A percentile compares a stretch with the other conserved stretches of the same genome.
Evolutionary conservation across 2,888 invertebrate genomes (phyloP).

Genomic region (Protophormia terraenovae): DNA sequence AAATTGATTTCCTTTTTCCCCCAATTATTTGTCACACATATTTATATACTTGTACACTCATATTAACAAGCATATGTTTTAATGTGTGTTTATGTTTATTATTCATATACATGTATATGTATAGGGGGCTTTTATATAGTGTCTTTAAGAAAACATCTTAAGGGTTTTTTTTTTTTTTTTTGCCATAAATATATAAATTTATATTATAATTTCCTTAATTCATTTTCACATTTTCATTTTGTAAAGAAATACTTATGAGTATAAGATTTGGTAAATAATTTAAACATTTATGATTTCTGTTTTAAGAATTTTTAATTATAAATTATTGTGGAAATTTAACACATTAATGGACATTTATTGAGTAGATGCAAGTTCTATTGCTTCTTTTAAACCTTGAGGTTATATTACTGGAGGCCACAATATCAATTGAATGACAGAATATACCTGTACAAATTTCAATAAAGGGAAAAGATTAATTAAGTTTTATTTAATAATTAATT

Average conservation of each 20-base stretch:
- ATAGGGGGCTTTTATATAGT: neutral
- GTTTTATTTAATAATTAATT: neutral
- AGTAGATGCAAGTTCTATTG: neutral
- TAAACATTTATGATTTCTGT: neutral
- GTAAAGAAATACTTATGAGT: too few species aligned
- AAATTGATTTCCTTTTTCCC: slow-evolving; percentile 52
- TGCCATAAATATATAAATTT: neutral
- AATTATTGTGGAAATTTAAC: slow-evolving; percentile 20
- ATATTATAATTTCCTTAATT: neutral
- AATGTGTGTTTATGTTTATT: neutral
- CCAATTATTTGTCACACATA: slow-evolving; percentile 28
- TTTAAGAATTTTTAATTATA: neutral
- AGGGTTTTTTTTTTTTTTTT: slow-evolving; percentile 18
- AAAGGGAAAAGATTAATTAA: neutral
- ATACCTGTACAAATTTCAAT: neutral
- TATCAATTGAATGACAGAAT: neutral
- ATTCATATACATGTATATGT: neutral
- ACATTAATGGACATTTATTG: slow-evolving; percentile 27
- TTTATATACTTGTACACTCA: neutral
- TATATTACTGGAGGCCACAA: neutral
- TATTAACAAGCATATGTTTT: neutral
- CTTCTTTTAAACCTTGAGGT: neutral
- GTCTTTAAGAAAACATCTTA: neutral
- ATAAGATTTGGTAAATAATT: slow-evolving; percentile 3
- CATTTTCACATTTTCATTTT: neutral